phyloP scores from a whole-genome alignment of 2,888 invertebrate species.

The Cloeon dipterum region DNA sequence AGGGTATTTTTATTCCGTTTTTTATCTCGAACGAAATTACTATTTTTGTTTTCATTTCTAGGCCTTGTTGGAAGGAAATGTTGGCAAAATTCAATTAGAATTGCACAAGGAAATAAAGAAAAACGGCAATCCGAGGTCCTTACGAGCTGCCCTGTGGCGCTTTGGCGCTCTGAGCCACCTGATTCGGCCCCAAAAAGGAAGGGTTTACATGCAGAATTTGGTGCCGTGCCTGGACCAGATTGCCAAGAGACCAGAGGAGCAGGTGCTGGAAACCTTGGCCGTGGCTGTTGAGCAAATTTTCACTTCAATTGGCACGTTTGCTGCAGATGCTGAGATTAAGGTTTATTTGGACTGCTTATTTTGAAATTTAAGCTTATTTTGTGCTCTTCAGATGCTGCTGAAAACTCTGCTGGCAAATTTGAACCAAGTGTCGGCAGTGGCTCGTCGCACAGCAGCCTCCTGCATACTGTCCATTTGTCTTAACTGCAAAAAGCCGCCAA shows the following conservation, averaged over 20 bases:
- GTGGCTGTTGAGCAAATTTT: constrained; percentile 38
- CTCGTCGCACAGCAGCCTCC: constrained; percentile 57
- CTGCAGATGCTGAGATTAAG: constrained; percentile 45
- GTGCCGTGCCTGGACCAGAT: constrained; percentile 50
- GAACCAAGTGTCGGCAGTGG: constrained; percentile 39
- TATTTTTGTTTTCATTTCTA: constrained; percentile 11
- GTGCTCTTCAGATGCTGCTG: constrained; percentile 29
- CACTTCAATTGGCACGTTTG: constrained; percentile 39
- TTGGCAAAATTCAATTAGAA: constrained; percentile 53
- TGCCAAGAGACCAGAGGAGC: constrained; percentile 39
- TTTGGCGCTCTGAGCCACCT: constrained; percentile 53
- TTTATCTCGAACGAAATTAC: not conserved
- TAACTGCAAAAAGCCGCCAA: constrained; percentile 43
- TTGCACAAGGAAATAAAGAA: constrained; percentile 62
- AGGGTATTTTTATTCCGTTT: constrained; percentile 22
- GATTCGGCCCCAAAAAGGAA: constrained; percentile 53
- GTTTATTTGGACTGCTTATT: constrained; percentile 16
- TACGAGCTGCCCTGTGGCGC: constrained; percentile 51
- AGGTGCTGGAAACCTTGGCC: constrained; percentile 41
- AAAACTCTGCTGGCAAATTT: constrained; percentile 42
- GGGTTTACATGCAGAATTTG: constrained; percentile 51
- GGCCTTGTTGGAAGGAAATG: constrained; percentile 38
- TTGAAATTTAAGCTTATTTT: constrained; percentile 3
- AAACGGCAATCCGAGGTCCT: constrained; percentile 42
- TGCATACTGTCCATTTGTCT: constrained; percentile 61